Evolutionary conservation across 2,888 invertebrate species (phyloP), one percentile per base, ranked within the genome.

Genomic region (Iphiclides podalirius): DNA sequence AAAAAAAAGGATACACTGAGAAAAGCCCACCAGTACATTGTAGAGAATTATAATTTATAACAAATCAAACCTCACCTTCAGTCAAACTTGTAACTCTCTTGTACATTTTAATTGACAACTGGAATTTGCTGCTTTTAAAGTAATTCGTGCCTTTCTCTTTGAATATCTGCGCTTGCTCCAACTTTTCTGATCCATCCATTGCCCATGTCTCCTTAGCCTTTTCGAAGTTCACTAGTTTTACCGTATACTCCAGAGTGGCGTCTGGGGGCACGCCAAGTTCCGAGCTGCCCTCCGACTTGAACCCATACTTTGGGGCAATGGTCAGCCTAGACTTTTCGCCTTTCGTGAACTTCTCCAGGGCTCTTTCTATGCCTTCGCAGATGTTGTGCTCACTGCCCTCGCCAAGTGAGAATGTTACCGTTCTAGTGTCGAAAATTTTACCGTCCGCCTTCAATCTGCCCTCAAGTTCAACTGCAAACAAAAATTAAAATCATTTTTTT

Each of bases 71-170:
- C n/a, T n/a, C n/a, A 81, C 86, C 77, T 45, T 76, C 92, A 51
- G 96, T 69, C 59, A 91, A 92, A 0, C 91, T 83, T 6, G 92
- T 78, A 26, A 96, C 92, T 70, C 94, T 94, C 62, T 93, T 93
- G 75, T 98, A 98, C 91, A 97, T 94, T 74, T 95, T 96, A 39
- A 94, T 88, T 0, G 99, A 98, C 59, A 96, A 66, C 46, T 87
- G 79, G 63, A 91, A 94, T 73, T 97, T 96, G 50, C 90, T 92
- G 0, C 90, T 90, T 77, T 96, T 97, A 69, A 97, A 97, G 74
- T 96, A 98, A 39, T 91, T 90, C 0, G 97, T 98, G 37, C 98
- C 99, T 70, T 96, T 97, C 54, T 95, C 94, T 80, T 99, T 99
- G 56, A 92, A 94, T 9, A 94, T 84, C 72, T 93, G 93, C 0